phyloP scores from a whole-genome alignment of 2,797 vertebrate species.

The Discoglossus pictus region DNA sequence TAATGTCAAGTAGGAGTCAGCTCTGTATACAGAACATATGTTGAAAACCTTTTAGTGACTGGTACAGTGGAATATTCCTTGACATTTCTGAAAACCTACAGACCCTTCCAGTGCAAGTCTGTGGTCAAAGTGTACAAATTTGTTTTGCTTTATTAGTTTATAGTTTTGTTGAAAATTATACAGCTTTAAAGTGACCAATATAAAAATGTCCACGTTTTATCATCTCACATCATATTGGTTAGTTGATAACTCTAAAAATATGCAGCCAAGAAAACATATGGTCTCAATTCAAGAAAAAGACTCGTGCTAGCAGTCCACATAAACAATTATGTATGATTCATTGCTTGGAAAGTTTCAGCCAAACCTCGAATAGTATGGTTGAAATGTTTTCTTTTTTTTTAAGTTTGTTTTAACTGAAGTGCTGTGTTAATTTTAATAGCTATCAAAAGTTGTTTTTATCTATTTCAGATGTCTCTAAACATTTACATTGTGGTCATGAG shows the following conservation, averaged over 20 bases:
- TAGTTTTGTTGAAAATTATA: too few species aligned
- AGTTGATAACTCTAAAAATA: slow-evolving; percentile 30
- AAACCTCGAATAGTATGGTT: slow-evolving; percentile 16
- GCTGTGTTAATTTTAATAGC: slow-evolving; percentile 1
- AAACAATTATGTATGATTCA: slow-evolving; percentile 50
- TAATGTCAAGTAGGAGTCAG: slow-evolving; percentile 25
- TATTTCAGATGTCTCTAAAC: slow-evolving; percentile 7
- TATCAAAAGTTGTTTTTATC: neutral
- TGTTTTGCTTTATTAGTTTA: too few species aligned
- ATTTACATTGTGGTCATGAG: neutral
- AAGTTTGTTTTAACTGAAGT: slow-evolving; percentile 18
- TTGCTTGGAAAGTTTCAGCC: slow-evolving; percentile 27
- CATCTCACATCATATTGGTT: slow-evolving; percentile 24
- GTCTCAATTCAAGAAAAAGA: slow-evolving; percentile 31
- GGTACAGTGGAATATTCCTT: neutral
- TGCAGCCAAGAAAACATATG: slow-evolving; percentile 30
- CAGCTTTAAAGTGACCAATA: neutral
- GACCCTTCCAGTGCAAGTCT: neutral
- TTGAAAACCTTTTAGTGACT: neutral
- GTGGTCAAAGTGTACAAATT: too few species aligned
- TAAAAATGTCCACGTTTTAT: neutral
- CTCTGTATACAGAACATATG: slow-evolving; percentile 1
- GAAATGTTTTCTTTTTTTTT: slow-evolving; percentile 13
- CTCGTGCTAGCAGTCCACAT: slow-evolving; percentile 47
- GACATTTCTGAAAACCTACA: slow-evolving; percentile 31